Evolutionary conservation across 2,113 vertebrate species (phyloP).

Genomic region (Bubo blakistoni): DNA sequence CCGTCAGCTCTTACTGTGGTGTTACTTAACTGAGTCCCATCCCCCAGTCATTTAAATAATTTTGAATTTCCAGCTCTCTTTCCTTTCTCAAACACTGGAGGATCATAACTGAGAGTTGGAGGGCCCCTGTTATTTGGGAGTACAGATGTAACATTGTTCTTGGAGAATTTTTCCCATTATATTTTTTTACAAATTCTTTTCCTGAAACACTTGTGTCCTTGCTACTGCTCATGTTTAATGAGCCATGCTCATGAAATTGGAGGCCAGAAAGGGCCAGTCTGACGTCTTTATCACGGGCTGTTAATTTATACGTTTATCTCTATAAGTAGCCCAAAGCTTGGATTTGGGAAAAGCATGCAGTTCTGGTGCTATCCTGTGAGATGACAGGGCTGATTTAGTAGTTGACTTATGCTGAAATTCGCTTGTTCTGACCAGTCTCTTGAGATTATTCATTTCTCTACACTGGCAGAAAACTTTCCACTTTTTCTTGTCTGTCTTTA

Average conservation of each 20-base stretch:
- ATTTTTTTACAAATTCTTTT: not conserved
- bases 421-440: not conserved
- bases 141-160: not conserved
- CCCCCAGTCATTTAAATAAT: not conserved
- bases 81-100: not conserved
- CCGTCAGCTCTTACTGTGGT: not conserved
- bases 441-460: not conserved
- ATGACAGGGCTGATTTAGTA: not conserved
- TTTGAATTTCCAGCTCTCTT: not conserved
- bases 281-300: rapidly evolving
- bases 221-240: not conserved
- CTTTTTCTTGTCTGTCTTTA: not conserved
- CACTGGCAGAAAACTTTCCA: not conserved
- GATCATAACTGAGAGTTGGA: not conserved
- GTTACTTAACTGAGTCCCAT: not conserved
- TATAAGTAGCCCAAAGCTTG: not conserved
- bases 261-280: not conserved
- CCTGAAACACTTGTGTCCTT: not conserved
- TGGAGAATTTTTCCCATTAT: not conserved
- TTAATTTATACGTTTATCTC: not conserved
- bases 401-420: not conserved
- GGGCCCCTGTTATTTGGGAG: not conserved
- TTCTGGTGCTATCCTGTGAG: not conserved
- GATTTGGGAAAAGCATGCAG: not conserved
- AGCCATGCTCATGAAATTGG: not conserved